phyloP scores from a whole-genome alignment of 1,140 invertebrate species.

The Ylistrum balloti region DNA sequence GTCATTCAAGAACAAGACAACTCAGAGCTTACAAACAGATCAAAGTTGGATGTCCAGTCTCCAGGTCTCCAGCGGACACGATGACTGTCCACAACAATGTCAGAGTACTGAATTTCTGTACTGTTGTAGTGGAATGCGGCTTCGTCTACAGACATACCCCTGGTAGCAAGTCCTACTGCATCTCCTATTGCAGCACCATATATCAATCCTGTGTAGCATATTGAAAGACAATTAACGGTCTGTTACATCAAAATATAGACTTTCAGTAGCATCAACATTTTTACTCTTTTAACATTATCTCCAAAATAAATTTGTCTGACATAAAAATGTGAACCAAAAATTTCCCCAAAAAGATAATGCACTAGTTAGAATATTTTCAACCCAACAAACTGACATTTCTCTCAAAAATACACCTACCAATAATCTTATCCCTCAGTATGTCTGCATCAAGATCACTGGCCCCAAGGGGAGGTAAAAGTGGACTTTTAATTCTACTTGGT shows the following conservation, averaged over 20 bases:
- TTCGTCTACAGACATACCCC: slow-evolving; percentile 80
- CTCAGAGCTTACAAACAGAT: slow-evolving; percentile 77
- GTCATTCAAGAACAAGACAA: too few species aligned
- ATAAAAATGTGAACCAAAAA: too few species aligned
- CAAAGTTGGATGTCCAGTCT: slow-evolving; percentile 82
- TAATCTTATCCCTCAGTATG: slow-evolving; percentile 79
- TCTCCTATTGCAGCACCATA: slow-evolving; percentile 83
- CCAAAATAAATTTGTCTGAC: too few species aligned
- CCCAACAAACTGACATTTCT: too few species aligned
- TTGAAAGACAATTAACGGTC: not conserved
- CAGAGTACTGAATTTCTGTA: slow-evolving; percentile 71
- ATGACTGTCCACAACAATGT: slow-evolving; percentile 80
- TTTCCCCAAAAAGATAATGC: too few species aligned
- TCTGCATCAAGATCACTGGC: slow-evolving; percentile 75
- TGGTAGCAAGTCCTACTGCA: slow-evolving; percentile 81
- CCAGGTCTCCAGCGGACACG: slow-evolving; percentile 79
- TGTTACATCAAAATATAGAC: too few species aligned
- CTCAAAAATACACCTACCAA: slow-evolving; percentile 80
- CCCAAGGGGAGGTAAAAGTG: slow-evolving; percentile 79
- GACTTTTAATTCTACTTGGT: slow-evolving; percentile 80
- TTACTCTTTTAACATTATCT: too few species aligned
- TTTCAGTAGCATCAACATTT: too few species aligned
- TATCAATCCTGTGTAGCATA: slow-evolving; percentile 76
- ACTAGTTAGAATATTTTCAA: too few species aligned
- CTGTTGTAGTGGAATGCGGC: slow-evolving; percentile 80